phyloP scores from a whole-genome alignment of 2,888 invertebrate species.

The Sphinx pinastri region DNA sequence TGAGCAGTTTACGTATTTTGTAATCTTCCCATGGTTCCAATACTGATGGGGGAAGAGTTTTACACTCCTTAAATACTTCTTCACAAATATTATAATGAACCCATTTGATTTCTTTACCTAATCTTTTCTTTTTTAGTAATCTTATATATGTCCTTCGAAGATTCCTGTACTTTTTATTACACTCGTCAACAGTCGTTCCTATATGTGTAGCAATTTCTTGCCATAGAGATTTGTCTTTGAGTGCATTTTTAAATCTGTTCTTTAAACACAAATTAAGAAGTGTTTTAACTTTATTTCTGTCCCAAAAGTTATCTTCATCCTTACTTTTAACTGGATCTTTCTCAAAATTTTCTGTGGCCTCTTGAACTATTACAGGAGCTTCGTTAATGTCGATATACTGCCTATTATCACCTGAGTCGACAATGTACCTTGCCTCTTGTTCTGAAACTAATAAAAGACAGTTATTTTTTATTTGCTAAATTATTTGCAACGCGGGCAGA shows the following conservation, averaged over 20 bases:
- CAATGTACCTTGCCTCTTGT: conserved; percentile 64
- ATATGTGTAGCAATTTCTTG: conserved; percentile 62
- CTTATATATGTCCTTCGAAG: conserved; percentile 71
- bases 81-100: conserved; percentile 70
- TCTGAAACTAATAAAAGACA: conserved; percentile 53
- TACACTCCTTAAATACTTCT: conserved; percentile 72
- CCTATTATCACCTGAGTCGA: conserved; percentile 60
- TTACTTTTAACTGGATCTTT: conserved; percentile 46
- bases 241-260: conserved; percentile 51
- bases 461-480: background rate
- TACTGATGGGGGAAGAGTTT: conserved; percentile 56
- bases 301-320: conserved; percentile 69
- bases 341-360: conserved; percentile 43
- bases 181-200: conserved; percentile 65
- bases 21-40: conserved; percentile 72
- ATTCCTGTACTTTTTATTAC: conserved; percentile 69
- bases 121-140: conserved; percentile 68
- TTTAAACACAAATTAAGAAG: conserved; percentile 68
- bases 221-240: conserved; percentile 62
- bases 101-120: conserved; percentile 76
- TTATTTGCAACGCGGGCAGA: background rate
- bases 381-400: conserved; percentile 66
- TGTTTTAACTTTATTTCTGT: conserved; percentile 65
- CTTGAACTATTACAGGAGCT: conserved; percentile 44
- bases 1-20: conserved; percentile 64